phyloP scores from a whole-genome alignment of 2,113 vertebrate genomes.

The Leptodactylus fuscus region DNA sequence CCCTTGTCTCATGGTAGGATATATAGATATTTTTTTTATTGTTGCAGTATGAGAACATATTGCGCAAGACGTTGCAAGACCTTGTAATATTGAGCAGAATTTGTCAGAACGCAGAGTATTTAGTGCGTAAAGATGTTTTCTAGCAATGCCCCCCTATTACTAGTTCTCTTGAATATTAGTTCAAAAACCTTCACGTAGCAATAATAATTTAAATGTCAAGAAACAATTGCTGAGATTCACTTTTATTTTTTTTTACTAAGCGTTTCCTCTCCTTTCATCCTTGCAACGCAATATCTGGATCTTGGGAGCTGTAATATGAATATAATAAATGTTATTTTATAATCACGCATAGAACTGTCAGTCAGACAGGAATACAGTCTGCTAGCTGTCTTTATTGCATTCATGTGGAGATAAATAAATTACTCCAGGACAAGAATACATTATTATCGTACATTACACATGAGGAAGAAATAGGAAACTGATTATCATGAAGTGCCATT shows the following conservation, averaged over 20 bases:
- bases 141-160: background rate
- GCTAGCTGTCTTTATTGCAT: constrained; percentile 51
- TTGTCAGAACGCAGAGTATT: too few relatives aligned
- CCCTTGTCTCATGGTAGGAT: too few relatives aligned
- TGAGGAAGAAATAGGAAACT: constrained; percentile 46
- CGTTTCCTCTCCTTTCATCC: background rate
- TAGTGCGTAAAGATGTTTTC: too few relatives aligned
- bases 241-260: constrained; percentile 4
- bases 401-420: constrained; percentile 61
- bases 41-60: too few relatives aligned
- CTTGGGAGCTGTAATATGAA: constrained; percentile 40
- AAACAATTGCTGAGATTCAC: constrained; percentile 7
- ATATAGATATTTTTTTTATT: too few relatives aligned
- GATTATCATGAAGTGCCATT: constrained; percentile 63
- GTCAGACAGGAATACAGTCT: constrained; percentile 38
- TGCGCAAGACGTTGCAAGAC: too few relatives aligned
- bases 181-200: background rate
- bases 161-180: background rate
- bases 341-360: constrained; percentile 44
- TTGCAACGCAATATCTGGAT: constrained; percentile 1
- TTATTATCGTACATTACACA: constrained; percentile 55
- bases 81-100: too few relatives aligned
- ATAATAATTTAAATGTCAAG: constrained; percentile 30
- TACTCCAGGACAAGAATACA: constrained; percentile 53
- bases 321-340: constrained; percentile 53